Evolutionary conservation across 2,797 vertebrate genomes (phyloP).

Genomic region (Pseudochirops corinnae): DNA sequence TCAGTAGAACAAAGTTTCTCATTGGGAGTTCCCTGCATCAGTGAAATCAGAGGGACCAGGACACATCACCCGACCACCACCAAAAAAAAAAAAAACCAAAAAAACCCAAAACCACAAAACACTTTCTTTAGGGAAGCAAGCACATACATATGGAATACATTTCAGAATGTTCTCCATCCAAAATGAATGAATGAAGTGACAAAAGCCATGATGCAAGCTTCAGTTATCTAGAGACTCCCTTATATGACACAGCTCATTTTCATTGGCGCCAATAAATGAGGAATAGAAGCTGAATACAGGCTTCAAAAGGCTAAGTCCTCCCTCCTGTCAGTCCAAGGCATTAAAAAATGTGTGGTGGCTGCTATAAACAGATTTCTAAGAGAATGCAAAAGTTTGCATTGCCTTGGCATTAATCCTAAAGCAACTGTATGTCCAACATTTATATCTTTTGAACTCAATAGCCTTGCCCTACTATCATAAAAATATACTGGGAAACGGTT

Average conservation of each 20-base stretch:
- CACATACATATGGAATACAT: background rate
- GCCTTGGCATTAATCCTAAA: constrained; percentile 22
- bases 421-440: background rate
- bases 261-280: background rate
- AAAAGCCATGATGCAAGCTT: background rate
- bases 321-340: background rate
- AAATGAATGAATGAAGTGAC: background rate
- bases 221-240: background rate
- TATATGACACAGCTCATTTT: background rate
- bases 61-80: background rate
- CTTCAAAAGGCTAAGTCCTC: background rate
- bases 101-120: background rate
- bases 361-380: background rate
- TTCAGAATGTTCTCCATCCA: background rate
- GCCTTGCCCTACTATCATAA: background rate
- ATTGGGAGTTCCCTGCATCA: background rate
- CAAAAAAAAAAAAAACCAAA: background rate
- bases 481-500: background rate
- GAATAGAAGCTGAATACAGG: background rate
- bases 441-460: constrained; percentile 22
- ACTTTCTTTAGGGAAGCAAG: background rate
- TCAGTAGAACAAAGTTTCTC: background rate
- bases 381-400: constrained; percentile 19
- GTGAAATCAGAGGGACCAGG: background rate
- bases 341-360: background rate